Conservation (phyloP, 1,140 invertebrate species). For the Leptinotarsa lineolata region DNA sequence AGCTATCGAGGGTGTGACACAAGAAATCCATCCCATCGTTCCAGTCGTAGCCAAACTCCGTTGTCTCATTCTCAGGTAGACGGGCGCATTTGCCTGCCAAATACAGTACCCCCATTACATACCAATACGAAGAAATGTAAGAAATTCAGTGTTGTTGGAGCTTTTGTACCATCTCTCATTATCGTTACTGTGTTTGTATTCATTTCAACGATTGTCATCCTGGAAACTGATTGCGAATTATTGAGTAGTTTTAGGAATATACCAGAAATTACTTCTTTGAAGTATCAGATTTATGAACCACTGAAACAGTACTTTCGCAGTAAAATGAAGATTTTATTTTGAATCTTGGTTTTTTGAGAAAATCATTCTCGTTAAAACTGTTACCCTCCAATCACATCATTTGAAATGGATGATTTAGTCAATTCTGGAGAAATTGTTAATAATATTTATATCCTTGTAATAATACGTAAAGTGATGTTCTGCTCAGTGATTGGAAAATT, state of each 20-base stretch:
- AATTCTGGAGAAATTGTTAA: not conserved
- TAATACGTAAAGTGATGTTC: no score
- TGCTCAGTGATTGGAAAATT: no score
- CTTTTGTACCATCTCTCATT: slow-evolving; percentile 74
- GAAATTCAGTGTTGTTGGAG: slow-evolving; percentile 66
- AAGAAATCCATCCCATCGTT: slow-evolving; percentile 60
- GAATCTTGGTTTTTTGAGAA: slow-evolving; percentile 6
- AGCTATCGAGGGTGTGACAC: slow-evolving; percentile 57
- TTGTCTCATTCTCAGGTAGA: slow-evolving; percentile 52
- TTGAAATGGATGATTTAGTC: not conserved
- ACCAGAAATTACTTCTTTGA: slow-evolving; percentile 78
- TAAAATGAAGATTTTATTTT: slow-evolving; percentile 40
- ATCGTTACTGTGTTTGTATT: slow-evolving; percentile 69
- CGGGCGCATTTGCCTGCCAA: slow-evolving; percentile 45
- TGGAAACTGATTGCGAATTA: slow-evolving; percentile 75
- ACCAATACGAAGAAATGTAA: slow-evolving; percentile 44
- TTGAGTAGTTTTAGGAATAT: slow-evolving; percentile 72
- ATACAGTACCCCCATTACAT: slow-evolving; percentile 48
- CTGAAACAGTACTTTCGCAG: slow-evolving; percentile 72
- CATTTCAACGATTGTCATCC: slow-evolving; percentile 68
- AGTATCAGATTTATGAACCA: slow-evolving; percentile 81
- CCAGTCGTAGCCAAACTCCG: slow-evolving; percentile 62
- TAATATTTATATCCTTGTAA: no score
- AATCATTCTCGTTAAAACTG: no score
- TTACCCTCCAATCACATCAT: not conserved